Evolutionary conservation across 2,888 invertebrate genomes (phyloP), one percentile per base, ranked within the genome.

Genomic region (Cerceris rybyensis): DNA sequence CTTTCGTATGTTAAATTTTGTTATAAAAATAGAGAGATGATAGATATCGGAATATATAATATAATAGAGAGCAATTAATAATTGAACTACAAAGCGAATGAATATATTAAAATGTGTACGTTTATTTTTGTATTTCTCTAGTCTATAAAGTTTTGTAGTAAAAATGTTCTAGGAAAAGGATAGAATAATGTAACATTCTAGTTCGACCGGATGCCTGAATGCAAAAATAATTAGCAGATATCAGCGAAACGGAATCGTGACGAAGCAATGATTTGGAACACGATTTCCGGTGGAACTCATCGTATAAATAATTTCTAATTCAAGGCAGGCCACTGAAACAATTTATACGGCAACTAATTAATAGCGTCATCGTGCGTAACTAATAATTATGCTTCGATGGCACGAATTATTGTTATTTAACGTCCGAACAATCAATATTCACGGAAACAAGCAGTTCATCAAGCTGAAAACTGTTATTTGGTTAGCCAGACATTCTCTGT

Each of bases 281-380:
- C 46, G 11, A 46, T 11, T 46, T 46, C 11, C 46, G 46, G 11
- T 46, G 8, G 46, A 11, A 46, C 0, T 46, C 46, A 11, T 46
- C 46, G 11, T 46, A 11, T 46, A 46, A 46, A 46, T 52, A 41
- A 59, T 68, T 60, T 52, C 52, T 52, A 17, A 17, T 46, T 68
- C 52, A 60, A 42, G 61, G 14, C 43, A 39, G 28, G 39, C 43
- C n/a, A 57, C 54, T 41, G 43, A 54, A 69, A 60, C 54, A 54
- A 43, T 54, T 42, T n/a, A 41, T 13, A 46, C 50, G 28, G 52
- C 60, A 43, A 42, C 61, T 69, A 55, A 69, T 69, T 69, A 60
- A 61, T 17, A 2, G 11, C 11, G 43, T 54, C n/a, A 28, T 43
- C 39, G 17, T 60, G 28, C 60, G 43, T 61, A 54, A 43, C 69